Base-by-base conservation (phyloP, 1,140 invertebrate species). In the Zaprionus ornatus region DNA sequence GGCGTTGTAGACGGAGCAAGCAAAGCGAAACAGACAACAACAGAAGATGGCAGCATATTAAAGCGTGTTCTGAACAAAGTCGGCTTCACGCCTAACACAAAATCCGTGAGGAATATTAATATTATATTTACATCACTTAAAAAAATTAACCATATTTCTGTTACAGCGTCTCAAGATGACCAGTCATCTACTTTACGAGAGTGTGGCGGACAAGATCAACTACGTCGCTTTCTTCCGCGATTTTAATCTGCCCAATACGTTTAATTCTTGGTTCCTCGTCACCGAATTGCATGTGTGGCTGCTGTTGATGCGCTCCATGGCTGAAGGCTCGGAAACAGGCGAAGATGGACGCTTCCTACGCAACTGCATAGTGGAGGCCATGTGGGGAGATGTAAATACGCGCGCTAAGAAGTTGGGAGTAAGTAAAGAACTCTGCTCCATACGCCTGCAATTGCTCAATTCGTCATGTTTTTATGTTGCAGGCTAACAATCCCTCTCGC, bases 221-320 rank as follows among this genome's bases (percentile, higher is more conserved):
- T 95, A 95, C 83, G 71, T 91, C 2, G 92, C 94, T 60, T 95
- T 95, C 93, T 95, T 96, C 93, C 80, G 93, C 94, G 94, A 95
- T 85, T 95, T 96, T 64, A 93, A 95, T 50, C 92, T 98, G 87
- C 94, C 95, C 21, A 97, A 98, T 79, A 97, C 96, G 35, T 97
- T 97, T 91, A 94, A 94, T 77, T 97, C 97, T 1, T 98, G 97
- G 97, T 98, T 97, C 92, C 88, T 95, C 2, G 93, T 98, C 3
- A 97, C 96, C 2, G 97, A 98, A 92, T 92, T 98, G 17, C 97
- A 98, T 92, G 94, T 98, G 1, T 98, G 97, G 97, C 95, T 98
- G 93, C 77, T 97, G 9, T 93, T 96, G 87, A 94, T 95, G 15
- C 94, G 97, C 50, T 94, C 95, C 6, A 97, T 97, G 96, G 95